A percentile compares a stretch with the other conserved stretches of the same genome.
Conservation (phyloP, 2,888 invertebrate species). For the Yponomeuta plumbellus region DNA sequence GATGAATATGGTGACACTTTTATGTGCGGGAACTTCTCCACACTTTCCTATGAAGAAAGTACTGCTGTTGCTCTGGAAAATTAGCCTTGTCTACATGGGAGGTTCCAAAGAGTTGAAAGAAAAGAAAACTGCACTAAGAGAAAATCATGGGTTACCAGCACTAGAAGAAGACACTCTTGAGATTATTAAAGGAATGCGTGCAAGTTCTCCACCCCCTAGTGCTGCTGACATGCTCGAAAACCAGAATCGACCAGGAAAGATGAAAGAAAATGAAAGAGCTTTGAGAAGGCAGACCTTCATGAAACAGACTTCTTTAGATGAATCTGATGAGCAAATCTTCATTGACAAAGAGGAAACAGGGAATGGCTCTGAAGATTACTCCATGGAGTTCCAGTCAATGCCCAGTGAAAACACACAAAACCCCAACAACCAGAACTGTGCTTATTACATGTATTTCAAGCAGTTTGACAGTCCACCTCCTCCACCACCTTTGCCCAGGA, state of each 20-base stretch:
- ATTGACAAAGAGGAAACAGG: slow-evolving; percentile 83
- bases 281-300: slow-evolving; percentile 86
- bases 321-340: slow-evolving; percentile 82
- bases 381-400: slow-evolving; percentile 77
- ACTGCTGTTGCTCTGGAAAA: slow-evolving; percentile 95
- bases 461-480: slow-evolving; percentile 67
- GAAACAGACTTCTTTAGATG: slow-evolving; percentile 93
- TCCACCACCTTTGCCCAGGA: slow-evolving; percentile 69
- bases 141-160: slow-evolving; percentile 82
- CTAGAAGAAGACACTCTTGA: slow-evolving; percentile 95
- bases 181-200: slow-evolving; percentile 94
- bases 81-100: slow-evolving; percentile 92
- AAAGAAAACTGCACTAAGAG: slow-evolving; percentile 83
- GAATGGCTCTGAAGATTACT: slow-evolving; percentile 78
- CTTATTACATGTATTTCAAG: slow-evolving; percentile 63
- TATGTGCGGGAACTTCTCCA: slow-evolving; percentile 96
- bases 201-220: slow-evolving; percentile 95
- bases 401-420: slow-evolving; percentile 50
- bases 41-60: slow-evolving; percentile 99
- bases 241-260: slow-evolving; percentile 84
- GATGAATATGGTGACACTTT: slow-evolving; percentile 96
- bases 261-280: slow-evolving; percentile 77
- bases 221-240: slow-evolving; percentile 92
- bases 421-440: slow-evolving; percentile 52
- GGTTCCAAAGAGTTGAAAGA: slow-evolving; percentile 90